phyloP scores from a whole-genome alignment of 2,888 invertebrate genomes.

The Panopea generosa region DNA sequence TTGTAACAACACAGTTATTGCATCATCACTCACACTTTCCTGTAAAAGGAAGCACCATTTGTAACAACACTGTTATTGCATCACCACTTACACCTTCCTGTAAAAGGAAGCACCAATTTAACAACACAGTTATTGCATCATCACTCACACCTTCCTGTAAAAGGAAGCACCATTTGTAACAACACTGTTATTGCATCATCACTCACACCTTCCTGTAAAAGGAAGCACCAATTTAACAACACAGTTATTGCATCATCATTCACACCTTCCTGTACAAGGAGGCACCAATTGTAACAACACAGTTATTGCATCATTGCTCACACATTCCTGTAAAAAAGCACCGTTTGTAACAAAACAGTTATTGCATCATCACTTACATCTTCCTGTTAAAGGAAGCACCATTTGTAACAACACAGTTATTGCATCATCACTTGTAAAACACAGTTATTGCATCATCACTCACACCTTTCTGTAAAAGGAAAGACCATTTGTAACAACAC shows the following conservation, averaged over 20 bases:
- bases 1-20: conserved; percentile 86
- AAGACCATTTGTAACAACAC: conserved; percentile 87
- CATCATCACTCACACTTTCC: conserved; percentile 83
- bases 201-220: conserved; percentile 69
- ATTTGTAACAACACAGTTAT: conserved; percentile 86
- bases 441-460: conserved; percentile 85
- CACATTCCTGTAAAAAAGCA: conserved; percentile 68
- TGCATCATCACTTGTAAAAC: conserved; percentile 84
- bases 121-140: conserved; percentile 85
- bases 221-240: no score
- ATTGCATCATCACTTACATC: conserved; percentile 84
- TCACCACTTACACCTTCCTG: conserved; percentile 82
- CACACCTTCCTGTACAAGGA: conserved; percentile 63
- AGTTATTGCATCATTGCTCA: conserved; percentile 85
- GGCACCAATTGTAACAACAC: conserved; percentile 87
- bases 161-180: conserved; percentile 85
- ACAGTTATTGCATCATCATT: conserved; percentile 85
- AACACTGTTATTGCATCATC: conserved; percentile 86
- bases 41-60: conserved; percentile 79
- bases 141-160: conserved; percentile 78
- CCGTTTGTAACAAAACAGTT: conserved; percentile 86
- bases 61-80: conserved; percentile 85
- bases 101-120: conserved; percentile 70
- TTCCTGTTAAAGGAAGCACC: conserved; percentile 56
- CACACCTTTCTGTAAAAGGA: conserved; percentile 63